Conservation (phyloP, 2,888 invertebrate genomes). For the Gastracanthus pulcherrimus region DNA sequence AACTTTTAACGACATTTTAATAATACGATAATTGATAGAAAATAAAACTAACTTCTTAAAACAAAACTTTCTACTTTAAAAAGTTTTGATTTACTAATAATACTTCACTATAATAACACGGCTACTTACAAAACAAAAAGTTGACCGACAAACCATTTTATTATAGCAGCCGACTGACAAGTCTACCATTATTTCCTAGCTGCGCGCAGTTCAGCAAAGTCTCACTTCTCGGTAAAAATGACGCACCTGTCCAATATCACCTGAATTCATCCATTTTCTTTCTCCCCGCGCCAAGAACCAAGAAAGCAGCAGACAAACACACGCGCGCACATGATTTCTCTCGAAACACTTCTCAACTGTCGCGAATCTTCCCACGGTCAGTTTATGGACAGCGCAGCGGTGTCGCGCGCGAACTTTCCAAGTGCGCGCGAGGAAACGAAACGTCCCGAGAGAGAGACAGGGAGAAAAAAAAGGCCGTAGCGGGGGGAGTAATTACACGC, state of each 20-base stretch:
- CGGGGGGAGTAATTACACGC: constrained; percentile 17
- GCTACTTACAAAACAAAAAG: too few relatives aligned
- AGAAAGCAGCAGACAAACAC: background rate
- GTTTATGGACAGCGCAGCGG: background rate
- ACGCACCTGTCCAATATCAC: background rate
- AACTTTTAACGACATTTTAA: too few relatives aligned
- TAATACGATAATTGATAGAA: too few relatives aligned
- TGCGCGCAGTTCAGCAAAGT: background rate
- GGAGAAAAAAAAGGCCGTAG: background rate
- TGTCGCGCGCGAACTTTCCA: background rate
- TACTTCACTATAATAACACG: too few relatives aligned
- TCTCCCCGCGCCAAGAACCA: too few relatives aligned
- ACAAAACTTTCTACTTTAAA: too few relatives aligned
- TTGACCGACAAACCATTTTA: background rate
- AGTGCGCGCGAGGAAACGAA: background rate
- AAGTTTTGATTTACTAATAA: too few relatives aligned
- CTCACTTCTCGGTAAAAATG: background rate
- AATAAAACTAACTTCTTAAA: too few relatives aligned
- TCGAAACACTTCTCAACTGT: background rate
- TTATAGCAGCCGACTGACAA: background rate
- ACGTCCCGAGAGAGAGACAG: background rate
- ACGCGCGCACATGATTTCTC: constrained; percentile 24
- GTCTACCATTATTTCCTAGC: background rate
- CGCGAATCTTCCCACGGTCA: constrained; percentile 59
- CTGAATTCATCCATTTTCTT: too few relatives aligned